Evolutionary conservation across 2,113 vertebrate species (phyloP).

Genomic region (Crotalus helleri): DNA sequence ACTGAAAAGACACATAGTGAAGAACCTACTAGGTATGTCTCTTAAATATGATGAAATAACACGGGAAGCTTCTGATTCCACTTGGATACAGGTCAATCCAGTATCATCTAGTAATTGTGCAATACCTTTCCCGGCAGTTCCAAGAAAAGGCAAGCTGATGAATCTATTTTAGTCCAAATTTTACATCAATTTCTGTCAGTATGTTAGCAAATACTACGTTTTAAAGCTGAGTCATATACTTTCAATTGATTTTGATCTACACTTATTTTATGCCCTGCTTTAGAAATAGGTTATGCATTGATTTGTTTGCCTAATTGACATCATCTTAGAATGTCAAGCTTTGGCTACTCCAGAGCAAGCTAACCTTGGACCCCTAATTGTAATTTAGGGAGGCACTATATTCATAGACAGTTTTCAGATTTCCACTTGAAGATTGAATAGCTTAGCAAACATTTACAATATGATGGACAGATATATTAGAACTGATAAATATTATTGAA

Average conservation of each 20-base stretch:
- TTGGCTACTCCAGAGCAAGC: not conserved
- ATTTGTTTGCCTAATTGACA: not conserved
- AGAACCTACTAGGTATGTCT: not conserved
- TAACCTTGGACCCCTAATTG: not conserved
- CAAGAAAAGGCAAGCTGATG: not conserved
- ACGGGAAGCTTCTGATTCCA: not conserved
- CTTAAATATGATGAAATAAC: not conserved
- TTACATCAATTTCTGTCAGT: not conserved
- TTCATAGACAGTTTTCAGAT: not conserved
- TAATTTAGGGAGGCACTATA: fast-evolving
- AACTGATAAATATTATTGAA: not conserved
- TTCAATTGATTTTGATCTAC: not conserved
- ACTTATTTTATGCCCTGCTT: not conserved
- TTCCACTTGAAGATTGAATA: no score
- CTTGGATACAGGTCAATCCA: not conserved
- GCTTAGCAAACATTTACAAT: not conserved
- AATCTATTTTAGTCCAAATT: not conserved
- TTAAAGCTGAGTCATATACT: not conserved
- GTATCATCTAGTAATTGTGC: not conserved
- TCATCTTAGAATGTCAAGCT: not conserved
- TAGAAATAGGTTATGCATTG: not conserved
- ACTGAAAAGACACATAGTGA: not conserved
- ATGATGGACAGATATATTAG: not conserved
- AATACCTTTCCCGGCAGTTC: not conserved
- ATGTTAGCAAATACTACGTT: not conserved